Evolutionary conservation across 30 jellyfish, hydroid and myxozoan genomes (phyloP).

Genomic region (Clytia hemisphaerica): DNA sequence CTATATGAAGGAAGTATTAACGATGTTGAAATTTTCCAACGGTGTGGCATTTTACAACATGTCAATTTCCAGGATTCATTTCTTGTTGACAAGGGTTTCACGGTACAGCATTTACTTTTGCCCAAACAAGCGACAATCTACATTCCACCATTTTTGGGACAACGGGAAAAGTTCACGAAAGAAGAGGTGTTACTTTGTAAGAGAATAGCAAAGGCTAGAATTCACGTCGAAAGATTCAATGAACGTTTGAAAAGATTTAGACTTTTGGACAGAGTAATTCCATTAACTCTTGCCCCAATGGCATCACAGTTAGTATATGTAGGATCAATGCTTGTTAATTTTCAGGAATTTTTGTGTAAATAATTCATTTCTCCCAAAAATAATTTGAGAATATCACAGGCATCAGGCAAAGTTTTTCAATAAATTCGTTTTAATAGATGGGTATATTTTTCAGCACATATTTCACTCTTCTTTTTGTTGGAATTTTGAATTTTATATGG

Average conservation of each 20-base stretch:
- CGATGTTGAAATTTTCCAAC: too few relatives aligned
- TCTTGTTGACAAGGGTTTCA: too few relatives aligned
- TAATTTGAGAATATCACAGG: too few relatives aligned
- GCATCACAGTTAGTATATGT: slow-evolving; percentile 38
- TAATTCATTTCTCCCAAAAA: neutral
- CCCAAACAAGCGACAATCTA: slow-evolving; percentile 26
- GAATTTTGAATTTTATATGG: too few relatives aligned
- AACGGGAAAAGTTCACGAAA: slow-evolving; percentile 31
- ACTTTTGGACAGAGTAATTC: slow-evolving; percentile 30
- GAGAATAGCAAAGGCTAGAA: slow-evolving; percentile 47
- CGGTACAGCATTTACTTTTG: too few relatives aligned
- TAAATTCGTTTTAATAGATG: too few relatives aligned
- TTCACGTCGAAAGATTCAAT: slow-evolving; percentile 44
- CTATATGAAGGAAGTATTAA: too few relatives aligned
- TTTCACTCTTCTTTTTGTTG: too few relatives aligned
- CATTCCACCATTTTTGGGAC: slow-evolving; percentile 37
- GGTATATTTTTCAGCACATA: too few relatives aligned
- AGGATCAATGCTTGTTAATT: slow-evolving; percentile 31
- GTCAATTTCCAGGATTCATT: too few relatives aligned
- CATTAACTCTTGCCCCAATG: slow-evolving; percentile 30
- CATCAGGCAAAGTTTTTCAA: too few relatives aligned
- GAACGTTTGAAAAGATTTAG: slow-evolving; percentile 42
- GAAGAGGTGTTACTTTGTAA: slow-evolving; percentile 27
- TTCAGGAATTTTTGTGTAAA: slow-evolving; percentile 36
- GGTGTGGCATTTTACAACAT: too few relatives aligned